Evolutionary conservation across 2,888 invertebrate species (phyloP).

Genomic region (Athalia circularis): DNA sequence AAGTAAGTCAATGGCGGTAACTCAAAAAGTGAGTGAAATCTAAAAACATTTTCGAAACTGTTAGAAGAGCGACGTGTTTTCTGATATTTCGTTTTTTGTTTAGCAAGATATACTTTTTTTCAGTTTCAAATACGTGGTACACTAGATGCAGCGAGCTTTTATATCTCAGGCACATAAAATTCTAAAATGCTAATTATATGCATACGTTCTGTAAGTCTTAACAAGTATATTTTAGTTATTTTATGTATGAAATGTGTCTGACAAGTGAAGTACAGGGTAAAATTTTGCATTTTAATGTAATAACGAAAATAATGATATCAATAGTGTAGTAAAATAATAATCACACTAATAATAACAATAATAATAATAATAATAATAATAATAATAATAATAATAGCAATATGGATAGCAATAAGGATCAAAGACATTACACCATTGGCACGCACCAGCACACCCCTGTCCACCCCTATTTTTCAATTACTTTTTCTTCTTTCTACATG

Average conservation of each 20-base stretch:
- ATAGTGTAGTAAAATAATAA: background rate
- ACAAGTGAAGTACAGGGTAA: constrained; percentile 16
- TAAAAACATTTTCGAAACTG: no score
- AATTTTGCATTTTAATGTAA: background rate
- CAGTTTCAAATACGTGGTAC: constrained; percentile 9
- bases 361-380: constrained; percentile 11
- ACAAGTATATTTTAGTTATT: constrained; percentile 6
- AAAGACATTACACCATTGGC: constrained; percentile 10
- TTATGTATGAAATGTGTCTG: constrained; percentile 4
- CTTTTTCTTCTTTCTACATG: background rate
- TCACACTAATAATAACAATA: background rate
- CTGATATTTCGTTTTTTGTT: no score
- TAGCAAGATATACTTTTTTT: no score
- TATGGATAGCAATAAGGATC: background rate
- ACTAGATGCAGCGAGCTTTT: constrained; percentile 21
- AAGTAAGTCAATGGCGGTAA: no score
- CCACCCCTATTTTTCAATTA: background rate
- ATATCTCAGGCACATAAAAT: constrained; percentile 34
- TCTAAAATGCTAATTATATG: constrained; percentile 20
- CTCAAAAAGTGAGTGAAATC: no score
- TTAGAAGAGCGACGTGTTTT: no score
- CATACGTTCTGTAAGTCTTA: constrained; percentile 25
- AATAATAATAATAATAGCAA: background rate
- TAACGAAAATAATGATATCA: constrained; percentile 14
- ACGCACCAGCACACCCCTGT: constrained; percentile 43